A percentile compares a stretch with the other conserved stretches of the same genome.
These are phyloP conservation scores for Caenorhabditis uteleia DNA, from an alignment of 2,888 invertebrate genomes.

Conservation along the genomic window DNA sequence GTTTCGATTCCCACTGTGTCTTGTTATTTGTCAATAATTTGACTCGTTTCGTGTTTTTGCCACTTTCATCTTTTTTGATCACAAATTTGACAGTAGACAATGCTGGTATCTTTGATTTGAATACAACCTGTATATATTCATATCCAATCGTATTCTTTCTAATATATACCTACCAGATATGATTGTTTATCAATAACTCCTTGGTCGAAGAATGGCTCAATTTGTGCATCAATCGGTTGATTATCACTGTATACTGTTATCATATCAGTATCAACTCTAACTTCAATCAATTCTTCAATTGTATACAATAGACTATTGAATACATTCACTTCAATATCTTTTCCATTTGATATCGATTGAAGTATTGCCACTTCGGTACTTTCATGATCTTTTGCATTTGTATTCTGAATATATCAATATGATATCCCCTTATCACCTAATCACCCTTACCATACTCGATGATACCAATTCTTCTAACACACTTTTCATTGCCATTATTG, in stretches of 20 bases:
- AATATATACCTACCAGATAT: conserved; percentile 24
- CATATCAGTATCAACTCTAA: conserved; percentile 20
- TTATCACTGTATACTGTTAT: conserved; percentile 16
- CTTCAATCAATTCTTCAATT: conserved; percentile 21
- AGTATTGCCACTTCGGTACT: too few relatives aligned
- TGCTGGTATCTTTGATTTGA: background rate
- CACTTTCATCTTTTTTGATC: background rate
- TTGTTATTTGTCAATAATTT: too few relatives aligned
- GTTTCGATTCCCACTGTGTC: too few relatives aligned
- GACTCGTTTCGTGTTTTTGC: background rate
- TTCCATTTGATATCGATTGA: too few relatives aligned
- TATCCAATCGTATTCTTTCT: background rate
- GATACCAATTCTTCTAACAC: conserved; percentile 33
- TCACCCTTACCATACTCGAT: too few relatives aligned
- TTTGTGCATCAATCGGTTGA: conserved; percentile 37
- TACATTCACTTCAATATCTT: conserved; percentile 22
- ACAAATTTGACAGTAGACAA: background rate
- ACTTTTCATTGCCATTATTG: conserved; percentile 18
- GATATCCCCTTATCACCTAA: too few relatives aligned
- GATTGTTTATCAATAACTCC: conserved; percentile 24
- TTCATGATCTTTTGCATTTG: too few relatives aligned
- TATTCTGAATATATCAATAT: too few relatives aligned
- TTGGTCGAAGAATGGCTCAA: conserved; percentile 45
- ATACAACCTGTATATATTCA: conserved; percentile 1
- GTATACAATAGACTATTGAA: conserved; percentile 37